Base-by-base conservation (phyloP, 2,113 vertebrate species). In the Garra rufa region DNA sequence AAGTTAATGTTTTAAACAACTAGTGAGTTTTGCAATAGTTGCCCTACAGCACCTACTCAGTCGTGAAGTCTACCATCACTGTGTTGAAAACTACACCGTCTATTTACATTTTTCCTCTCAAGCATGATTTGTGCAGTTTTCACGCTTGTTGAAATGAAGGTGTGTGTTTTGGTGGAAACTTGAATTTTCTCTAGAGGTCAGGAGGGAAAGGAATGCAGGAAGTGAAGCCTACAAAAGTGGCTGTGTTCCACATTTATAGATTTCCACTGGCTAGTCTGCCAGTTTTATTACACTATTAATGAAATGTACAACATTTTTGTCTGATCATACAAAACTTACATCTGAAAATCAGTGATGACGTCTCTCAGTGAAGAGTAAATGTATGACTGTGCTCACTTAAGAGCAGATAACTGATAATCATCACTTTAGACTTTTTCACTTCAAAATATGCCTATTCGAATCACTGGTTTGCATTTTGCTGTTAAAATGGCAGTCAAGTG, bases 401-500 rank as follows among this genome's bases (percentile, higher is more conserved):
- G 38, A n/a, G 75, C 50, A 77, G n/a, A n/a, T 26, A 10, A 24
- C 17, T 41, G 21, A 19, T 19, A 0, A 41, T 71, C 8, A 41
- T 71, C 8, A 41, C 30, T 44, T 79, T 61, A 15, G 3, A 46
- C 38, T 59, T 43, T 9, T 9, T 67, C 3, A 6, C 59, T 3
- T 73, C 30, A 65, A 28, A 85, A 63, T 44, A 81, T 11, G 28
- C 30, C 26, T 52, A 11, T 15, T 69, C 26, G 21, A 3, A 5
- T 19, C 4, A 9, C 65, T 57, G 24, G n/a, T 48, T 38, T 76
- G 28, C 10, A 30, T 76, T 63, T 57, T 71, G 26, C 34, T 75
- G 55, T 34, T 84, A n/a, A 77, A 46, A 10, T 6, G 26, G 48
- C 52, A 70, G 77, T 81, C 86, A 84, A 81, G 77, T 87, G 86